phyloP scores from a whole-genome alignment of 2,888 invertebrate species.

The Notodonta dromedarius region DNA sequence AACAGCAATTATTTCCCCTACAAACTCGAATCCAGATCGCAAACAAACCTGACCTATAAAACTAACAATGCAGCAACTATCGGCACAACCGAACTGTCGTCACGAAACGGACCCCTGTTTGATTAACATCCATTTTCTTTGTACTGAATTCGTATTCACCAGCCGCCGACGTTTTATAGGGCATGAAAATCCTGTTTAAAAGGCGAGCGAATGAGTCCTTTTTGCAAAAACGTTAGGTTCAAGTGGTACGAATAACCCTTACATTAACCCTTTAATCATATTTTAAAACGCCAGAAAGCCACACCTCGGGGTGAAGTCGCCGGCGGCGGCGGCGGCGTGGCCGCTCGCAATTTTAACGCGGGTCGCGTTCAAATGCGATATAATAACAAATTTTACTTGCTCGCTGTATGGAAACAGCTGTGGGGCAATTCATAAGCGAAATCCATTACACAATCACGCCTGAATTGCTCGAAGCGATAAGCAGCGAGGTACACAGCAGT shows the following conservation, averaged over 20 bases:
- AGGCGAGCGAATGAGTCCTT: slow-evolving; percentile 24
- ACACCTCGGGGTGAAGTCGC: slow-evolving; percentile 62
- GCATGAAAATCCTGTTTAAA: slow-evolving; percentile 28
- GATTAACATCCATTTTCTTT: slow-evolving; percentile 32
- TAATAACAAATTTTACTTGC: slow-evolving; percentile 73
- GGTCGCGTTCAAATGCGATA: slow-evolving; percentile 64
- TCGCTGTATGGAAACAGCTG: slow-evolving; percentile 49
- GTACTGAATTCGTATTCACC: slow-evolving; percentile 26
- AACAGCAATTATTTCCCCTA: background rate
- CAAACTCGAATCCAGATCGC: background rate
- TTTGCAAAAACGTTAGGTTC: slow-evolving; percentile 41
- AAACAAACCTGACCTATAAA: slow-evolving; percentile 9
- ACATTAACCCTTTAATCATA: slow-evolving; percentile 55
- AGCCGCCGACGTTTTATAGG: slow-evolving; percentile 31
- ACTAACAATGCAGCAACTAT: slow-evolving; percentile 11
- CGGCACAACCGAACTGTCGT: background rate
- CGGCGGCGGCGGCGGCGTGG: slow-evolving; percentile 44
- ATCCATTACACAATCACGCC: background rate
- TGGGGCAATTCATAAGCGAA: slow-evolving; percentile 37
- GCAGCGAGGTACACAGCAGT: too few relatives aligned
- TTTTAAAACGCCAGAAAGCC: slow-evolving; percentile 56
- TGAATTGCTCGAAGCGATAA: too few relatives aligned
- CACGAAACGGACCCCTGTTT: slow-evolving; percentile 22
- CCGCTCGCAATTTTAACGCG: slow-evolving; percentile 63
- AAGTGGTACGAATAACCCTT: slow-evolving; percentile 43